phyloP scores from a whole-genome alignment of 1,140 invertebrate genomes.

The Drusus annulatus region DNA sequence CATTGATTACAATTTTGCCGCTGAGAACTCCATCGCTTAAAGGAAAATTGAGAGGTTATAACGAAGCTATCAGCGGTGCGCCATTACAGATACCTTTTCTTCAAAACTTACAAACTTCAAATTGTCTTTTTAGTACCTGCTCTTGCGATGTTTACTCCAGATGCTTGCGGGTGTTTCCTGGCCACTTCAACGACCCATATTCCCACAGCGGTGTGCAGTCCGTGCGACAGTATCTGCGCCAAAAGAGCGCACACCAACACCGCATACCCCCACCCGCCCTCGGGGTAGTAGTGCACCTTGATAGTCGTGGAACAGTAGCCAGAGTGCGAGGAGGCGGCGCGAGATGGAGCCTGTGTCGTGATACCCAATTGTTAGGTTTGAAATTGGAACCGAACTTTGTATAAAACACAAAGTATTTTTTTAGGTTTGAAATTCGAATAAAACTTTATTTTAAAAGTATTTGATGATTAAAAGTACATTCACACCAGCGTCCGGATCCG shows the following conservation, averaged over 20 bases:
- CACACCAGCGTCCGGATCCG: too few species aligned
- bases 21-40: too few species aligned
- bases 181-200: conserved; percentile 70
- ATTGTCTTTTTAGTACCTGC: conserved; percentile 68
- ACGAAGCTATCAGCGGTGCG: too few species aligned
- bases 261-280: conserved; percentile 84
- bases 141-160: conserved; percentile 62
- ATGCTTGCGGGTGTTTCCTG: conserved; percentile 67
- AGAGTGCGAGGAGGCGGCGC: conserved; percentile 45
- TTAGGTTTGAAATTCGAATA: too few species aligned
- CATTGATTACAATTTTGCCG: too few species aligned
- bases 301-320: conserved; percentile 67
- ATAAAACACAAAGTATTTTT: too few species aligned
- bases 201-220: conserved; percentile 75
- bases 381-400: not conserved
- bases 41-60: too few species aligned
- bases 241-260: conserved; percentile 74
- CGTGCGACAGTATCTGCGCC: conserved; percentile 77
- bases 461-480: too few species aligned
- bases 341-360: conserved; percentile 23
- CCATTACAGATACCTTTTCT: too few species aligned
- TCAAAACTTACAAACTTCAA: conserved; percentile 29
- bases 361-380: not conserved
- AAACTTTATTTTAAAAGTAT: too few species aligned
- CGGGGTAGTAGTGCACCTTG: conserved; percentile 82